Evolutionary conservation across 2,888 invertebrate species (phyloP), one percentile per base, ranked within the genome.

Genomic region (Hemithea aestivaria): DNA sequence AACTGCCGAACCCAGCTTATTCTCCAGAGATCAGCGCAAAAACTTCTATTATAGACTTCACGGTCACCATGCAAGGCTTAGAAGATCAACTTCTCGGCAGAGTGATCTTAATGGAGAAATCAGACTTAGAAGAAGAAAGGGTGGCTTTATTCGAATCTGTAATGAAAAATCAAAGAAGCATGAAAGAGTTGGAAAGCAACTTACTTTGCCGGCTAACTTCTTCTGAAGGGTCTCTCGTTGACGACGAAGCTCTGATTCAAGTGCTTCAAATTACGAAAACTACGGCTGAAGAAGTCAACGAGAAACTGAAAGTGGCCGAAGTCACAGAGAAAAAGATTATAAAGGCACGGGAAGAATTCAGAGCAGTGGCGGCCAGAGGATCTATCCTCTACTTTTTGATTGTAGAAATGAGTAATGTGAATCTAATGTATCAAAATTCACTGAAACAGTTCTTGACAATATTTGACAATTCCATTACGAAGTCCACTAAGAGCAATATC

Each of bases 1-100:
- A 98, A 77, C 79, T 98, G 35, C 96, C 97, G 0, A 98, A 98
- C 83, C 98, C 98, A 0, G 94, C 97, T 0, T 98, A 98, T 75
- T 97, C 97, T 7, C 98, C 98, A 0, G 98, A 98, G 87, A 93
- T 98, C 50, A 96, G 96, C 62, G 98, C 98, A 0, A 97, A 97
- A 73, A 97, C 97, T 0, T 96, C 97, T 0, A 97, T 98, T 36
- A 98, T 98, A 56, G 98, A 98, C 73, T 98, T 98, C 67, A 98
- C 98, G 1, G 98, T 98, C 1, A 98, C 98, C 2, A 97, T 97
- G 94, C 91, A 95, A 65, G 98, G 98, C 6, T 81, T 98, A 16
- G 98, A 98, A 80, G 98, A 98, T 78, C 98, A 98, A 69, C 81
- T 98, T 3, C 79, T 98, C 12, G 98, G 96, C 1, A 89, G 98